These are phyloP conservation scores for Athrips mouffetella DNA, from an alignment of 2,888 invertebrate species.

Conservation along the genomic window DNA sequence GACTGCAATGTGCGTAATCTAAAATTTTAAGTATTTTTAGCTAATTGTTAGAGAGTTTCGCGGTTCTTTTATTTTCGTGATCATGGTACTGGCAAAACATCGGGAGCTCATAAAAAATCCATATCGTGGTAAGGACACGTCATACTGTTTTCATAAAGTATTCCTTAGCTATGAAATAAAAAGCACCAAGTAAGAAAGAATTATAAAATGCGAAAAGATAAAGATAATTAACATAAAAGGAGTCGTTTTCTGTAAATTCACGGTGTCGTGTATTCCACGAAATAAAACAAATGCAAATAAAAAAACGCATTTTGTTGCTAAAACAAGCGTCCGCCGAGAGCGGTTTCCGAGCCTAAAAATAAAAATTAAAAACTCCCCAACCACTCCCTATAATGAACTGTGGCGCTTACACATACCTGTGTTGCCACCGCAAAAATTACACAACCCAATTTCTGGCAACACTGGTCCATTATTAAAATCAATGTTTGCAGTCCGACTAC, in stretches of 20 bases:
- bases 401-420: neutral
- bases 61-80: no score
- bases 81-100: no score
- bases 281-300: neutral
- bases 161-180: no score
- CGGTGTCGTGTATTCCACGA: neutral
- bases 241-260: neutral
- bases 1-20: no score
- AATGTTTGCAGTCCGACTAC: conserved; percentile 12
- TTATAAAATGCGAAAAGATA: no score
- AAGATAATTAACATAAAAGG: neutral
- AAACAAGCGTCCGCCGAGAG: neutral
- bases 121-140: no score
- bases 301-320: neutral
- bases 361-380: neutral
- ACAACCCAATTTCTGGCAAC: conserved; percentile 10
- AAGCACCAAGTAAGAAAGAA: no score
- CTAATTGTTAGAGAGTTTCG: no score
- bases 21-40: no score
- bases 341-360: neutral
- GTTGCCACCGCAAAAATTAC: conserved; percentile 7
- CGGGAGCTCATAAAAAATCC: no score
- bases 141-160: no score
- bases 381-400: conserved; percentile 4
- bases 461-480: conserved; percentile 18